Percentiles rank a stretch among this genome's conserved stretches.
These are phyloP conservation scores for Chloebia gouldiae DNA, from an alignment of 2,113 vertebrate genomes.

Conservation along the genomic window DNA sequence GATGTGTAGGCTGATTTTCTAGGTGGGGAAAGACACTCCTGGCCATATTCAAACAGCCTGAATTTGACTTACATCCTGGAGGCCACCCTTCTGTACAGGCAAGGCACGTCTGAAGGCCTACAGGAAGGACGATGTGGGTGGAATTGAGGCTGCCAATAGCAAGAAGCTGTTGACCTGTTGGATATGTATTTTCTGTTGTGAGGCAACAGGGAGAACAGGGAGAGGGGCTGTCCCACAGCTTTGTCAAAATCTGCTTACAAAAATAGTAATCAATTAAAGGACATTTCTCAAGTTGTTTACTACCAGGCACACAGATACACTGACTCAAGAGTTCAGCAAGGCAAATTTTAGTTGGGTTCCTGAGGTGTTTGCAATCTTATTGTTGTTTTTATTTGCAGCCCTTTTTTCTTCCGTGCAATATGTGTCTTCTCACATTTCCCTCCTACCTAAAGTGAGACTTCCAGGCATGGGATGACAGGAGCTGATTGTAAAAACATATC, in stretches of 20 bases:
- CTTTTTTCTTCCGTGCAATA: not conserved
- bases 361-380: not conserved
- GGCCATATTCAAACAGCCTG: not conserved
- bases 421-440: not conserved
- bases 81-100: not conserved
- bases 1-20: not conserved
- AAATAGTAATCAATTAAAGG: not conserved
- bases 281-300: not conserved
- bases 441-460: not conserved
- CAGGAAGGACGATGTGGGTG: fast-evolving
- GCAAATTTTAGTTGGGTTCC: not conserved
- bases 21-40: not conserved
- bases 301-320: not conserved
- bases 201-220: not conserved
- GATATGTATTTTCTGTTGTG: fast-evolving
- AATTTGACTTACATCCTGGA: not conserved
- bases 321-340: not conserved
- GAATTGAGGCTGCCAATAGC: not conserved
- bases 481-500: not conserved
- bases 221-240: not conserved
- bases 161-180: not conserved
- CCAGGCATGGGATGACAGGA: not conserved
- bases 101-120: not conserved
- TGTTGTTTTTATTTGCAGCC: not conserved
- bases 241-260: not conserved